Evolutionary conservation across 2,113 vertebrate genomes (phyloP).

Genomic region (Porphyrio hochstetteri): DNA sequence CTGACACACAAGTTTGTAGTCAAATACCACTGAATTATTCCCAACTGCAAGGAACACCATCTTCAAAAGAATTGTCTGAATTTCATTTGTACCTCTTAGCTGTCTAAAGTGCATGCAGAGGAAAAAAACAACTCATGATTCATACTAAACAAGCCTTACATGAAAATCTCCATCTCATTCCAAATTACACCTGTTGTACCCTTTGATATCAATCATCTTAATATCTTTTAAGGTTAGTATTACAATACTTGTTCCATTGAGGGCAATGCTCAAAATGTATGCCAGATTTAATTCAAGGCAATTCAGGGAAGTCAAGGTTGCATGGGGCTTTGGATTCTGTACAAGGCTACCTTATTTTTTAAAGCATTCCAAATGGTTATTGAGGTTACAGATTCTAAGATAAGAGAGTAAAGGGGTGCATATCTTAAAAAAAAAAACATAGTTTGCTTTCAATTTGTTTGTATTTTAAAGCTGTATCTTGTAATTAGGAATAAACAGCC

Average conservation of each 20-base stretch:
- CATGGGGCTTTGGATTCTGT: not conserved
- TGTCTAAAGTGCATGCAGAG: not conserved
- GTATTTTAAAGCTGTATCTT: not conserved
- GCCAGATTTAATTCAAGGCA: not conserved
- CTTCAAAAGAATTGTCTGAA: not conserved
- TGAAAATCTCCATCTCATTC: not conserved
- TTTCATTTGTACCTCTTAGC: not conserved
- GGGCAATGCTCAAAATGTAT: not conserved
- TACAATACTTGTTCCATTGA: not conserved
- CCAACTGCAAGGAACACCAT: not conserved
- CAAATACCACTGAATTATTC: not conserved
- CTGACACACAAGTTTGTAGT: not conserved
- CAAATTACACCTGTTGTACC: not conserved
- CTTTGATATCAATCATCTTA: accelerated
- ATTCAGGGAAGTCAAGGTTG: not conserved
- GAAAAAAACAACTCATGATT: not conserved
- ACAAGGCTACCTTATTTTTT: not conserved
- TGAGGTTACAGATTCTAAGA: not conserved
- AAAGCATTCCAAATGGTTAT: not conserved
- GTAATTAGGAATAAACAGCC: not conserved
- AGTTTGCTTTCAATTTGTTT: not conserved
- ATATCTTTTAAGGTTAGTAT: not conserved
- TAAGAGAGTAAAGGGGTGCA: not conserved
- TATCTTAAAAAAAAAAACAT: not conserved
- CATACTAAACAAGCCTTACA: not conserved